phyloP scores from a whole-genome alignment of 2,888 invertebrate species.

The Ornithoptera priamus region DNA sequence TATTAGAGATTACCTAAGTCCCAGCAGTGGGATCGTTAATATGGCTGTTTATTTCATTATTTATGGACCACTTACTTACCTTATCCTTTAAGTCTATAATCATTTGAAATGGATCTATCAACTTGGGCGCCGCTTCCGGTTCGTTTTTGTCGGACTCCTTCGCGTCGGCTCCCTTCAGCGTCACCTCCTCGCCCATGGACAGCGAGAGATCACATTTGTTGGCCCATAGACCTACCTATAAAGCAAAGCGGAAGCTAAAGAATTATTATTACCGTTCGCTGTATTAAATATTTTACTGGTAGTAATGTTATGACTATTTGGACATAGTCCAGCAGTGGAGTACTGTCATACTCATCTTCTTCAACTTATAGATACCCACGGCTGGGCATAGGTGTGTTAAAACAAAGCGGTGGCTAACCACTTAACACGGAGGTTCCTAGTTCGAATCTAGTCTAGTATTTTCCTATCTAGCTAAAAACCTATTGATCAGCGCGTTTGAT shows the following conservation, averaged over 20 bases:
- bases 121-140: background rate
- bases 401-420: no score
- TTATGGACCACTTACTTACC: constrained; percentile 38
- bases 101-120: constrained; percentile 61
- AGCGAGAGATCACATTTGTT: constrained; percentile 97
- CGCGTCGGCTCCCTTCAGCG: constrained; percentile 53
- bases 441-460: no score
- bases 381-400: no score
- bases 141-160: constrained; percentile 50
- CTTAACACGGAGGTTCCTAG: no score
- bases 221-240: constrained; percentile 92
- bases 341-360: no score
- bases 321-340: background rate
- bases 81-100: constrained; percentile 57
- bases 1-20: no score
- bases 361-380: no score
- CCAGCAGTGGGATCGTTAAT: no score
- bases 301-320: background rate
- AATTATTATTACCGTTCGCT: no score
- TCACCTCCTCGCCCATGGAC: constrained; percentile 84
- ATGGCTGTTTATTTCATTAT: no score
- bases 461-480: no score
- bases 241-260: background rate
- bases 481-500: no score
- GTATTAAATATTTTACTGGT: background rate